Conservation (phyloP, 1,140 invertebrate genomes). For the Drosophila sproati region DNA sequence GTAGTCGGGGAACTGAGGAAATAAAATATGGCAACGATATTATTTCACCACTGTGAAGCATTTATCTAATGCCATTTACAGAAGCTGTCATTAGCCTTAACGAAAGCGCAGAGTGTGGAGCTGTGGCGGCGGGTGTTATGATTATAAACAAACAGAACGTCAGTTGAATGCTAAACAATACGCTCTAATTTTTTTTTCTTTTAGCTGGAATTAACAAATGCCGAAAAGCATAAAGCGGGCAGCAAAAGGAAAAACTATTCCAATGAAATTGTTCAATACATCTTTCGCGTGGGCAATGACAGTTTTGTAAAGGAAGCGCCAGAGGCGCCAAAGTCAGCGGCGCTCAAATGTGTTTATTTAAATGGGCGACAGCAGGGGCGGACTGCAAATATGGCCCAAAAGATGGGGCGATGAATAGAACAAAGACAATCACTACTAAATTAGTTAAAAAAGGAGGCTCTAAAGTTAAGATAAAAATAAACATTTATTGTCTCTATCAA, state of each 20-base stretch:
- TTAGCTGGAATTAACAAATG: conserved; percentile 30
- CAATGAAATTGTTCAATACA: conserved; percentile 48
- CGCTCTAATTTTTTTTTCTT: background rate
- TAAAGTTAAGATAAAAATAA: background rate
- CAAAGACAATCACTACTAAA: too few species aligned
- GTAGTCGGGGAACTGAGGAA: background rate
- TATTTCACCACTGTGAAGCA: conserved; percentile 28
- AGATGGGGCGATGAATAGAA: background rate
- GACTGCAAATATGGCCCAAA: background rate
- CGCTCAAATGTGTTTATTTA: conserved; percentile 47
- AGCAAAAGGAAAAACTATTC: conserved; percentile 40
- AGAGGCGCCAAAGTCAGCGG: conserved; percentile 33
- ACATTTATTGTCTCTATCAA: background rate
- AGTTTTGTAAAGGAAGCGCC: conserved; percentile 45
- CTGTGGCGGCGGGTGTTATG: background rate
- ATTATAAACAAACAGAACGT: conserved; percentile 53
- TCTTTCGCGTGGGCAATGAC: conserved; percentile 49
- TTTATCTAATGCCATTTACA: conserved; percentile 42
- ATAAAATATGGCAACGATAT: conserved; percentile 1
- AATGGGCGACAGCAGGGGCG: conserved; percentile 33
- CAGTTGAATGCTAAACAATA: conserved; percentile 47
- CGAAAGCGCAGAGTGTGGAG: background rate
- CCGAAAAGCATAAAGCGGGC: conserved; percentile 22
- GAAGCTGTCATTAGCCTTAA: conserved; percentile 49
- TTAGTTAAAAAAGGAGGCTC: background rate